Evolutionary conservation across 2,888 invertebrate genomes (phyloP).

Genomic region (Cephus rjabovi): DNA sequence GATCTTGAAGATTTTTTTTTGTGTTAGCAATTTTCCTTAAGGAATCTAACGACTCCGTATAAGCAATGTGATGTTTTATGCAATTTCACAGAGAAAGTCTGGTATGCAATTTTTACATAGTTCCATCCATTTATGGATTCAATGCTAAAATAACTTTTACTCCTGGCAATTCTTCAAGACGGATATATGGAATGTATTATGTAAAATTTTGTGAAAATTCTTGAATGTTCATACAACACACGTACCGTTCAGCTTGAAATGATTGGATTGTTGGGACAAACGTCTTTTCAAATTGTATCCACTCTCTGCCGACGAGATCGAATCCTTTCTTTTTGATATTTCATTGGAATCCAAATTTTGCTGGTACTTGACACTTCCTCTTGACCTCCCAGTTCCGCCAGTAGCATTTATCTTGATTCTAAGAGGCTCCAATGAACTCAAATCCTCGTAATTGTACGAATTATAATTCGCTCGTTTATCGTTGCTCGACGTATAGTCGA

Average conservation of each 20-base stretch:
- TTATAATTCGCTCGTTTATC: background rate
- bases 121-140: no score
- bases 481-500: background rate
- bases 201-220: background rate
- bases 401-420: slow-evolving; percentile 14
- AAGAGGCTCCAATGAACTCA: slow-evolving; percentile 11
- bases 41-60: no score
- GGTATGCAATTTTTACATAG: no score
- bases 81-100: no score
- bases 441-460: slow-evolving; percentile 4
- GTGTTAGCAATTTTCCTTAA: no score
- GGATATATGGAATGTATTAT: no score
- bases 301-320: slow-evolving; percentile 12
- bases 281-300: slow-evolving; percentile 28
- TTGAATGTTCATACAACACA: slow-evolving; percentile 1
- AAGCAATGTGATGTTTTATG: no score
- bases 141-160: no score
- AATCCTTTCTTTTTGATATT: slow-evolving; percentile 23
- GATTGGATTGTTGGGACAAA: slow-evolving; percentile 25
- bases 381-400: slow-evolving; percentile 7
- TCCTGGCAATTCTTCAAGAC: no score
- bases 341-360: slow-evolving; percentile 22
- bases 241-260: slow-evolving; percentile 31
- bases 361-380: slow-evolving; percentile 33
- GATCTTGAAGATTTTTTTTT: no score